These are phyloP conservation scores for Vanacampus margaritifer DNA, from an alignment of 2,113 vertebrate genomes.

Conservation along the genomic window DNA sequence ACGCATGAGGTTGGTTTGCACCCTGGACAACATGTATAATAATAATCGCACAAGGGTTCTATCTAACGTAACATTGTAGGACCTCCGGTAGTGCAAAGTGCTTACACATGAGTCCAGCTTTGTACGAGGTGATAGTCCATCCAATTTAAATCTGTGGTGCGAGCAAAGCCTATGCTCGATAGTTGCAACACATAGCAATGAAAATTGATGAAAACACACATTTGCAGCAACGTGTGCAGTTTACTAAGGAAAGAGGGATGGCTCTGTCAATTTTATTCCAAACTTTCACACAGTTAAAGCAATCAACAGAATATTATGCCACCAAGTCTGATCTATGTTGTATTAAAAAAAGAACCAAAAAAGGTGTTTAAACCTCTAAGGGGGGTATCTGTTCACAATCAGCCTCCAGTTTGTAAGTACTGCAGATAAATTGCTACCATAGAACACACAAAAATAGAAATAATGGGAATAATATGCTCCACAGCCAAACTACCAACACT, in stretches of 20 bases:
- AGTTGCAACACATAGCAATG: no score
- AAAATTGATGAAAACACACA: not conserved
- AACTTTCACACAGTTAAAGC: no score
- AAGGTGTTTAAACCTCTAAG: not conserved
- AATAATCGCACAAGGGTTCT: no score
- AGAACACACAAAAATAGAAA: not conserved
- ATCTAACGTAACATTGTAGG: not conserved
- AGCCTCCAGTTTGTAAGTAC: not conserved
- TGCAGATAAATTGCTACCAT: not conserved
- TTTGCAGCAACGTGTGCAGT: not conserved
- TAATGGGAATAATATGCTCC: not conserved
- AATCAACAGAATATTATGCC: not conserved
- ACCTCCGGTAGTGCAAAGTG: not conserved
- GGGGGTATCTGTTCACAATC: not conserved
- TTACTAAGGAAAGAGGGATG: no score
- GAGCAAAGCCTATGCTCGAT: not conserved
- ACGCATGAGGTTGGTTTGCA: no score
- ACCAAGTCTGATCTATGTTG: not conserved
- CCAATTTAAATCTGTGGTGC: not conserved
- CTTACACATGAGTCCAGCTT: not conserved
- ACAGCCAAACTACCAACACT: not conserved
- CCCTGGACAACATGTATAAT: no score
- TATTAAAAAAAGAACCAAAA: not conserved
- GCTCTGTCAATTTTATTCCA: no score
- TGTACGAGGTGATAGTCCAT: not conserved